Evolutionary conservation across 1,140 invertebrate genomes (phyloP).

Genomic region (Homarus americanus): DNA sequence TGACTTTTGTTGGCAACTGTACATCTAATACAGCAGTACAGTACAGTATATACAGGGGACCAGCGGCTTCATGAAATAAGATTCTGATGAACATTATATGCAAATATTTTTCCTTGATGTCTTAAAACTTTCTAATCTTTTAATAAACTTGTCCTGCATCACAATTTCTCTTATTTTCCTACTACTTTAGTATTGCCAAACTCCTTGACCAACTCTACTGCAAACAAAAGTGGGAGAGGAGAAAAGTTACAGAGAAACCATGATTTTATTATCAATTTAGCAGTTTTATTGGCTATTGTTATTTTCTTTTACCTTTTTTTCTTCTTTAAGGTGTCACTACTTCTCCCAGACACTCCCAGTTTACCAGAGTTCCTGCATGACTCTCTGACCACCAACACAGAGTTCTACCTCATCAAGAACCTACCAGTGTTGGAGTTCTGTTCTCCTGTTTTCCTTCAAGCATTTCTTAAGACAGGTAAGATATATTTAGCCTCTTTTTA

Average conservation of each 20-base stretch:
- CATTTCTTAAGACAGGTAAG: slow-evolving; percentile 29
- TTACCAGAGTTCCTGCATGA: neutral
- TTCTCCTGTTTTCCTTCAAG: slow-evolving; percentile 28
- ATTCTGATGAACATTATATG: too few species aligned
- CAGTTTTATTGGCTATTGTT: neutral
- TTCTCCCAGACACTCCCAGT: slow-evolving; percentile 37
- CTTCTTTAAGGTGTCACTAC: slow-evolving; percentile 9
- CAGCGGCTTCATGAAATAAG: too few species aligned
- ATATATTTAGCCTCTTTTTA: too few species aligned
- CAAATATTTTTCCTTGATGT: too few species aligned
- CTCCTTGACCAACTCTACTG: neutral
- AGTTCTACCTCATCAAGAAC: slow-evolving; percentile 29
- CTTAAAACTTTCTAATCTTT: too few species aligned
- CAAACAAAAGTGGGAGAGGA: neutral
- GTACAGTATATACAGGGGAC: too few species aligned
- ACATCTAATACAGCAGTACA: too few species aligned
- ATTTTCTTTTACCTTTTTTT: neutral
- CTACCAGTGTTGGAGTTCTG: slow-evolving; percentile 29
- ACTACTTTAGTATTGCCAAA: neutral
- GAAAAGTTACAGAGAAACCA: neutral
- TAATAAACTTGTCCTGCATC: too few species aligned
- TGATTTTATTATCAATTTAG: neutral
- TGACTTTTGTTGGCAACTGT: too few species aligned
- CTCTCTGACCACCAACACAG: neutral
- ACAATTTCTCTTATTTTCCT: too few species aligned